Conservation (phyloP, 2,113 vertebrate genomes). For the Lanius ludovicianus region DNA sequence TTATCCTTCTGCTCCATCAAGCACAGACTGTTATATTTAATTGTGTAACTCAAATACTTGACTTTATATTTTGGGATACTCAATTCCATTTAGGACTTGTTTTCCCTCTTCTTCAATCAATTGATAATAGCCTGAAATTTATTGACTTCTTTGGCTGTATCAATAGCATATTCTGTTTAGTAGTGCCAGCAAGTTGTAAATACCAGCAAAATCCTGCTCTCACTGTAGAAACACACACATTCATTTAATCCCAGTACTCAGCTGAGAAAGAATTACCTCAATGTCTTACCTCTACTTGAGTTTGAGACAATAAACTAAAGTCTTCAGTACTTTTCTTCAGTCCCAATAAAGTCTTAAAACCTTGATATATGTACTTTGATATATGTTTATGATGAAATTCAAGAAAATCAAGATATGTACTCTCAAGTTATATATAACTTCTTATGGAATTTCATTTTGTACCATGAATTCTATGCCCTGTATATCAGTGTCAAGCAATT, state of each 20-base stretch:
- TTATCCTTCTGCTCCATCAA: not conserved
- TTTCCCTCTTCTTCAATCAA: conserved; percentile 7
- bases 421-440: not conserved
- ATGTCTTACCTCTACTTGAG: not conserved
- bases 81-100: not conserved
- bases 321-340: not conserved
- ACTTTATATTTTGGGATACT: not conserved
- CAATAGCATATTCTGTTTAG: not conserved
- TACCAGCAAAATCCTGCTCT: not conserved
- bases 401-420: not conserved
- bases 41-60: not conserved
- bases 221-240: not conserved
- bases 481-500: not conserved
- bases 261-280: not conserved
- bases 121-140: conserved; percentile 2
- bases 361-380: not conserved
- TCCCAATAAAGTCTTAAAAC: not conserved
- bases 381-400: not conserved
- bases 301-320: not conserved
- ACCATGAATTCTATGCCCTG: not conserved
- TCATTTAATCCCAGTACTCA: not conserved
- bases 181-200: not conserved
- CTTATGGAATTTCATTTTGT: not conserved
- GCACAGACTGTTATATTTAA: not conserved
- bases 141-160: not conserved